phyloP scores from a whole-genome alignment of 2,797 vertebrate species.

The Notolepis coatsorum region DNA sequence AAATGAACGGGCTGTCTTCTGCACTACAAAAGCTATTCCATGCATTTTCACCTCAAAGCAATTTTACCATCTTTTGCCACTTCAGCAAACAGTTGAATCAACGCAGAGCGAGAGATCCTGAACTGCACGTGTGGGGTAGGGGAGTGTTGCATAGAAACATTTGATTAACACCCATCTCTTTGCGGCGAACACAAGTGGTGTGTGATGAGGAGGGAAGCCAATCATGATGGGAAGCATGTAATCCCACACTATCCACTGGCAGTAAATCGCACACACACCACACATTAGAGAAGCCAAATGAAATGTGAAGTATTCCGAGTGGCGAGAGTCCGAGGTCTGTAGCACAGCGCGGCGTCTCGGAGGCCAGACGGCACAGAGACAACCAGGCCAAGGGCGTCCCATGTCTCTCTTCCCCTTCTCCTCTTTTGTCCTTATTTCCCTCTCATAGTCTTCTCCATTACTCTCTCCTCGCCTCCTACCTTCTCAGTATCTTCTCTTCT shows the following conservation, averaged over 20 bases:
- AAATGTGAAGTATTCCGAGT: slow-evolving; percentile 52
- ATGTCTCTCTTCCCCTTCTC: background rate
- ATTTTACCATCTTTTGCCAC: slow-evolving; percentile 26
- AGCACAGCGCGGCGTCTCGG: background rate
- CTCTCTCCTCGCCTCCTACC: no score
- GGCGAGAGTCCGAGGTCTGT: slow-evolving; percentile 28
- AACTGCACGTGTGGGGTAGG: slow-evolving; percentile 23
- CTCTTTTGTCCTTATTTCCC: background rate
- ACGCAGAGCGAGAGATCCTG: background rate
- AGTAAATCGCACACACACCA: slow-evolving; percentile 56
- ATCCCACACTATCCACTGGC: slow-evolving; percentile 38
- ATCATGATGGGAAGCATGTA: slow-evolving; percentile 50
- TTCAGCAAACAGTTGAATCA: slow-evolving; percentile 24
- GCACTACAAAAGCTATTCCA: slow-evolving; percentile 2
- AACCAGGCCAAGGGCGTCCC: slow-evolving; percentile 14
- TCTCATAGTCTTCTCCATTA: no score
- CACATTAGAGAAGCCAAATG: slow-evolving; percentile 52
- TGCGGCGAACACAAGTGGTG: slow-evolving; percentile 47
- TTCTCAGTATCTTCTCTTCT: no score
- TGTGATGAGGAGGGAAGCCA: slow-evolving; percentile 41
- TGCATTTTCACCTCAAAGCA: slow-evolving; percentile 8
- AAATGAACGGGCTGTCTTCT: slow-evolving; percentile 19
- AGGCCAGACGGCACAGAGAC: background rate
- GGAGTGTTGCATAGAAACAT: background rate
- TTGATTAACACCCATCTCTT: slow-evolving; percentile 28